Base-by-base conservation (phyloP, 2,888 invertebrate genomes). In the Aphodius sticticus region DNA sequence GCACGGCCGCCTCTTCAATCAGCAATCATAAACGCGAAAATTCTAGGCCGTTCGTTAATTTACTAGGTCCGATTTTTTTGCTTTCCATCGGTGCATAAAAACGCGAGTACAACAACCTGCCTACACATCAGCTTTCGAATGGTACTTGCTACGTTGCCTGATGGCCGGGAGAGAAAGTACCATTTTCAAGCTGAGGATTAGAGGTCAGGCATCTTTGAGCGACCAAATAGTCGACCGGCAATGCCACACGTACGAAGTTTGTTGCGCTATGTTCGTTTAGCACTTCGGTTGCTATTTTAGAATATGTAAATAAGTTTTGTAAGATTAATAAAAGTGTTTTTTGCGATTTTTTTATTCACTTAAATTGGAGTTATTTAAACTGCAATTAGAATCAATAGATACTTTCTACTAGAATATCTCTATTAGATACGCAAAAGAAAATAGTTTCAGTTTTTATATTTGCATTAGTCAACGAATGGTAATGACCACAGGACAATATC, bases 211-310 rank as follows among this genome's bases (percentile, higher is more conserved):
- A 53, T 53, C 53, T 53, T 53, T 53, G 53, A 53, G 12, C 53
- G 3, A 53, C 53, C 53, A 53, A 53, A 53, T 53, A 53, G 53
- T 53, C 9, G 53, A 53, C 7, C 12, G 53, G 53, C 53, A 53
- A 53, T 53, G 53, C 53, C 53, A 53, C 53, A 53, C 53, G 53
- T 53, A 53, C 26, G 53, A 7, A 53, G 53, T 1, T 7, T 9
- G 53, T 53, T 53, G 53, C 53, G 53, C 6, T 53, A 53, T 53
- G 12, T 9, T 3, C 53, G 7, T 9, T 53, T 53, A 12, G 71
- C 71, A 70, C 71, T 70, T 70, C 26, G 7, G 26, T 16, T 70
- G 16, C 71, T 1, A 70, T 16, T 70, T 70, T 70, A 70, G 16
- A 12, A 26, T 26, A 70, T 70, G 9, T 16, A 70, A 70, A 6